Evolutionary conservation across 2,797 vertebrate species (phyloP).

Genomic region (Furcifer pardalis): DNA sequence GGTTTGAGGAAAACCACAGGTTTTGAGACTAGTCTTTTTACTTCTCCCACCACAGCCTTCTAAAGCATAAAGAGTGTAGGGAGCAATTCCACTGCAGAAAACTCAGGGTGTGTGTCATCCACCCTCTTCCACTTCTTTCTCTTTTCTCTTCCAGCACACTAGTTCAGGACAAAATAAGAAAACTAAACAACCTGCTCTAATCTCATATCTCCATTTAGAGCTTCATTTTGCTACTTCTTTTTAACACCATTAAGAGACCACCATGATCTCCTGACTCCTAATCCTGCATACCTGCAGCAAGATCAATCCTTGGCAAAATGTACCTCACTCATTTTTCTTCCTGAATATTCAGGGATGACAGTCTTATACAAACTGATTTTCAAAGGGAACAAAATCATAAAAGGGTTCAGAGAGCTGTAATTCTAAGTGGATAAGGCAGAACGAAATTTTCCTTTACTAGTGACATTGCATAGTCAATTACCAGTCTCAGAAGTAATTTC

Average conservation of each 20-base stretch:
- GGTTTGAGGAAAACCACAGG: no score
- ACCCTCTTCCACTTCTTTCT: not conserved
- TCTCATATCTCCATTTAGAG: not conserved
- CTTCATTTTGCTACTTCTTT: not conserved
- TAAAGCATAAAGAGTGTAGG: no score
- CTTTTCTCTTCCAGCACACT: not conserved
- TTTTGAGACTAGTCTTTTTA: no score
- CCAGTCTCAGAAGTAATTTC: conserved; percentile 44
- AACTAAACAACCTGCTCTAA: not conserved
- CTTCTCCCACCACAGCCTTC: no score
- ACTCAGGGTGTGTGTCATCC: not conserved
- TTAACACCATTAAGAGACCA: not conserved
- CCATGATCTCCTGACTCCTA: not conserved
- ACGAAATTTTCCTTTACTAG: conserved; percentile 30
- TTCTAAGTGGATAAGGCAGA: conserved; percentile 37
- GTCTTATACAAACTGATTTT: conserved; percentile 38
- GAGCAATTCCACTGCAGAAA: not conserved
- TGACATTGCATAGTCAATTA: conserved; percentile 48
- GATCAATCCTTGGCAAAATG: not conserved
- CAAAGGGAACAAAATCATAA: conserved; percentile 35
- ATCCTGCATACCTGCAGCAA: conserved; percentile 2
- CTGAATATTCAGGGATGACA: conserved; percentile 8
- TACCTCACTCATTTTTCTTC: conserved; percentile 12
- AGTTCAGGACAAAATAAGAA: not conserved
- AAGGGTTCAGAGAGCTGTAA: conserved; percentile 37